Conservation (phyloP, 2,113 vertebrate species). For the Paedocypris sp. region DNA sequence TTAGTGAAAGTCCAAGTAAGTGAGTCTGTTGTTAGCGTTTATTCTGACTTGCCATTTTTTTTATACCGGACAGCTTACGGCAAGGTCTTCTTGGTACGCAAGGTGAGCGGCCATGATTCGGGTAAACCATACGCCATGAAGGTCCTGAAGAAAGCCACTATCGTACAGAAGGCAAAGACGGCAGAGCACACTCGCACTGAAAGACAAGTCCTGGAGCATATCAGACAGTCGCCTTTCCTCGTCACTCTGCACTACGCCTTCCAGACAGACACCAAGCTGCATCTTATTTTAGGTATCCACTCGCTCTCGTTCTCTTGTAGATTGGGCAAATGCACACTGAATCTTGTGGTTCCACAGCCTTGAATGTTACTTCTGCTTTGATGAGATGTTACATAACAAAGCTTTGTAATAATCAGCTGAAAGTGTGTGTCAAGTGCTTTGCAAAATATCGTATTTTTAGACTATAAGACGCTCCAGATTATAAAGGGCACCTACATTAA, state of each 20-base stretch:
- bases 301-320: background rate
- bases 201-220: slow-evolving; percentile 90
- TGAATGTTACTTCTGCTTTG: background rate
- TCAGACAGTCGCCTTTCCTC: slow-evolving; percentile 84
- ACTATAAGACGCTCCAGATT: no score
- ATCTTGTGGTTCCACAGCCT: background rate
- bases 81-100: slow-evolving; percentile 93
- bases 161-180: slow-evolving; percentile 95
- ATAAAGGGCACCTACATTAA: no score
- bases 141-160: slow-evolving; percentile 94
- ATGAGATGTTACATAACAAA: no score
- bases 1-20: slow-evolving; percentile 52
- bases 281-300: slow-evolving; percentile 83
- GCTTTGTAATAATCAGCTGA: no score
- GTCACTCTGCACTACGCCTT: slow-evolving; percentile 95
- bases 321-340: background rate
- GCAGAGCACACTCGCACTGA: slow-evolving; percentile 88
- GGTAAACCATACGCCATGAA: slow-evolving; percentile 96
- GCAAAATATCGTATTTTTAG: no score
- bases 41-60: background rate
- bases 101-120: slow-evolving; percentile 86
- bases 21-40: background rate
- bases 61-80: slow-evolving; percentile 71
- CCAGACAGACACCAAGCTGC: slow-evolving; percentile 94
- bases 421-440: no score